Conservation (phyloP, 2,797 vertebrate genomes). For the Atherinosoma microstoma region DNA sequence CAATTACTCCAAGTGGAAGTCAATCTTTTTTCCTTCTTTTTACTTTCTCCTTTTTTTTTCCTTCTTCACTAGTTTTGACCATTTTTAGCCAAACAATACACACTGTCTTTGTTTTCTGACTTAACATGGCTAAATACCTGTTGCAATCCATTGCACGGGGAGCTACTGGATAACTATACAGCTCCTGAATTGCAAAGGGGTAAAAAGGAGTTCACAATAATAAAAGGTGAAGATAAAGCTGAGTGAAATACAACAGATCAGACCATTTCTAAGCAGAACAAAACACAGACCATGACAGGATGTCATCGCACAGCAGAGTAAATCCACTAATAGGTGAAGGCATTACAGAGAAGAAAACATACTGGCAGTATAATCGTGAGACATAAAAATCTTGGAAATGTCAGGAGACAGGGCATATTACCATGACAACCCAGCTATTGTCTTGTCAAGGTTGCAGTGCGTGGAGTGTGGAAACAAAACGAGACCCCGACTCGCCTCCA, state of each 20-base stretch:
- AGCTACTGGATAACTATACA: background rate
- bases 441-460: slow-evolving; percentile 56
- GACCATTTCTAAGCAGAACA: background rate
- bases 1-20: too few relatives aligned
- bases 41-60: too few relatives aligned
- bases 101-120: background rate
- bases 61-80: too few relatives aligned
- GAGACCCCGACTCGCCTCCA: slow-evolving; percentile 33
- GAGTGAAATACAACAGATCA: background rate
- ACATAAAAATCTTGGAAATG: slow-evolving; percentile 67
- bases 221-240: background rate
- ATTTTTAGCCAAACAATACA: too few relatives aligned
- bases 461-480: slow-evolving; percentile 20
- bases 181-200: background rate
- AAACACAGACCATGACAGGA: slow-evolving; percentile 2
- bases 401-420: slow-evolving; percentile 65
- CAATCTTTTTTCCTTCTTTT: too few relatives aligned
- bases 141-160: background rate
- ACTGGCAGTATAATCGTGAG: slow-evolving; percentile 43
- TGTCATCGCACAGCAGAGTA: slow-evolving; percentile 3
- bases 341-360: slow-evolving; percentile 48
- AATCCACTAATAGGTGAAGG: slow-evolving; percentile 46
- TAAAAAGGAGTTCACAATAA: background rate
- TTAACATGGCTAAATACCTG: background rate
- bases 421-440: slow-evolving; percentile 70